Percentiles rank a stretch among this genome's conserved stretches.
Evolutionary conservation across 2,888 invertebrate species (phyloP).

Genomic region (Drosophila mercatorum): DNA sequence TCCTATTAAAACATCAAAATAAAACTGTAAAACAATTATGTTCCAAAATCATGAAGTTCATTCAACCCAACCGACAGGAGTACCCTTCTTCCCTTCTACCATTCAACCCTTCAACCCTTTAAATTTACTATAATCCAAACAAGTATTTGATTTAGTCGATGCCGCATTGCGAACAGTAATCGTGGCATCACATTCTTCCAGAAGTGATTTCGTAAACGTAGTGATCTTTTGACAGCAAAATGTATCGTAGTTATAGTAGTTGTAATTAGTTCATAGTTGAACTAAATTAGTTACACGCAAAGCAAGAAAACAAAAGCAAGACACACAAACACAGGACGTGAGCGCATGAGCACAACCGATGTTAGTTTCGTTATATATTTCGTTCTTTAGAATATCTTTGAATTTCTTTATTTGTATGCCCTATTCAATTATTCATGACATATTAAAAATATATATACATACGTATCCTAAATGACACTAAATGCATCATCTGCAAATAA

Average conservation of each 20-base stretch:
- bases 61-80: conserved; percentile 11
- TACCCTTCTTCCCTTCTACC: neutral
- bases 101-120: conserved; percentile 5
- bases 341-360: conserved; percentile 29
- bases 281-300: conserved; percentile 51
- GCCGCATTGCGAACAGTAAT: conserved; percentile 51
- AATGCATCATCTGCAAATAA: conserved; percentile 48
- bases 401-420: conserved; percentile 50
- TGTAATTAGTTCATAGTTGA: conserved; percentile 72
- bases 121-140: conserved; percentile 41
- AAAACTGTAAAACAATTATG: conserved; percentile 3
- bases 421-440: conserved; percentile 70
- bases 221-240: conserved; percentile 71
- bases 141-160: conserved; percentile 72
- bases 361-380: conserved; percentile 44
- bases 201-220: conserved; percentile 74
- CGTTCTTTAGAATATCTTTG: conserved; percentile 35
- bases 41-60: conserved; percentile 17
- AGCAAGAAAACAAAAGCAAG: conserved; percentile 12
- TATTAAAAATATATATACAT: conserved; percentile 36
- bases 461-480: conserved; percentile 39
- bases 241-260: conserved; percentile 49
- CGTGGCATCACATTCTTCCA: conserved; percentile 65
- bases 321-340: conserved; percentile 15
- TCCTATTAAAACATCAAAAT: conserved; percentile 11